phyloP scores from a whole-genome alignment of 2,797 vertebrate species.

The Eospalax fontanierii region DNA sequence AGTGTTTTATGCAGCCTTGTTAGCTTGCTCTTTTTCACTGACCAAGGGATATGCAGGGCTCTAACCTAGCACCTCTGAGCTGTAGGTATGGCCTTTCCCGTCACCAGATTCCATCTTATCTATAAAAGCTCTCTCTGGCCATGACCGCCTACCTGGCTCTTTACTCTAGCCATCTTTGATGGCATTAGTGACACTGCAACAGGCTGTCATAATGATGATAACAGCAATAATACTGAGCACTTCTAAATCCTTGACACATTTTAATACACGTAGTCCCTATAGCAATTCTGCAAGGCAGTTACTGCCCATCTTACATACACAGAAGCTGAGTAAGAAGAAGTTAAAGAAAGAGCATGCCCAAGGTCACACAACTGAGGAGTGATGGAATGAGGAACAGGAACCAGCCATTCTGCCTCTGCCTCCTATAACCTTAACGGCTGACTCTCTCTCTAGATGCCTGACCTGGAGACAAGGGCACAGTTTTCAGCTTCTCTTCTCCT shows the following conservation, averaged over 20 bases:
- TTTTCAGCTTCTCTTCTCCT: background rate
- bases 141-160: background rate
- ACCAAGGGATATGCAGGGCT: background rate
- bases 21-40: slow-evolving; percentile 6
- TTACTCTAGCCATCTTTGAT: slow-evolving; percentile 11
- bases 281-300: background rate
- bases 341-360: background rate
- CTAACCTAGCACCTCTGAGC: background rate
- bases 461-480: background rate
- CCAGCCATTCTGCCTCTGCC: background rate
- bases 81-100: slow-evolving; percentile 48
- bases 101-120: background rate
- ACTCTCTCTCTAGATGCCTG: background rate
- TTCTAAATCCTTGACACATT: slow-evolving; percentile 47
- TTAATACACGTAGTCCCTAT: slow-evolving; percentile 5
- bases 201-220: background rate
- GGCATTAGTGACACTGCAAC: slow-evolving; percentile 3
- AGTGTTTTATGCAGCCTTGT: background rate
- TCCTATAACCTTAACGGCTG: background rate
- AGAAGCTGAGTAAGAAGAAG: slow-evolving; percentile 6
- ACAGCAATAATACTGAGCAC: background rate
- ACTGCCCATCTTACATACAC: background rate
- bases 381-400: background rate
- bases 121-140: slow-evolving; percentile 45
- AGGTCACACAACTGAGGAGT: background rate